Evolutionary conservation across 1,140 invertebrate species (phyloP).

Genomic region (Drosophila micromelanica): DNA sequence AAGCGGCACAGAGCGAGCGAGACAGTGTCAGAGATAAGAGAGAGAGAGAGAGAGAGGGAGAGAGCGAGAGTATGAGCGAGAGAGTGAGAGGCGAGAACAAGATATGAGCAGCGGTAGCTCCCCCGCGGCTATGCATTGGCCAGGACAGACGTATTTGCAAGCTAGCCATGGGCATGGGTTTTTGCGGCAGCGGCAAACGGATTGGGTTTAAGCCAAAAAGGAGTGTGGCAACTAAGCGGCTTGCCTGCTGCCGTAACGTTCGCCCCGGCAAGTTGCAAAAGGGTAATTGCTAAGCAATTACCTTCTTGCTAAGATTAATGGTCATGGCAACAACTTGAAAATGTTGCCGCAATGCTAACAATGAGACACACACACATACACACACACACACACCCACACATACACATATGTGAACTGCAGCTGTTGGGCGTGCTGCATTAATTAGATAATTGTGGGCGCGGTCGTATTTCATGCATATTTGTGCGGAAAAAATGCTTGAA

Average conservation of each 20-base stretch:
- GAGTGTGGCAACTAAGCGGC: background rate
- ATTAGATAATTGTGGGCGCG: conserved; percentile 49
- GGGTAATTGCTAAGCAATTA: conserved; percentile 82
- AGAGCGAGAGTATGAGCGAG: conserved; percentile 16
- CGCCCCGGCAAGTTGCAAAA: conserved; percentile 45
- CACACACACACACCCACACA: background rate
- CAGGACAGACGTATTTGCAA: conserved; percentile 40
- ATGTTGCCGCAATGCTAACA: conserved; percentile 79
- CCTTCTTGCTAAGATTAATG: conserved; percentile 80
- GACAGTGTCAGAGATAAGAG: conserved; percentile 7
- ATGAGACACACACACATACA: conserved; percentile 58
- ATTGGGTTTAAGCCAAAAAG: conserved; percentile 13
- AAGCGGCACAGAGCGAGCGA: conserved; percentile 42
- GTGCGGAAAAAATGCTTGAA: conserved; percentile 29
- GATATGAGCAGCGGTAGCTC: conserved; percentile 18
- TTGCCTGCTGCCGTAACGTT: too few species aligned
- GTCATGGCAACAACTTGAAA: conserved; percentile 70
- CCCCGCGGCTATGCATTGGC: conserved; percentile 25
- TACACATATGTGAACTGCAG: background rate
- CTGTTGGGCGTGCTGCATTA: conserved; percentile 38
- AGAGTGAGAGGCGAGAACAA: conserved; percentile 8
- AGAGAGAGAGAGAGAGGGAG: conserved; percentile 43
- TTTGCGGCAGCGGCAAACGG: conserved; percentile 20
- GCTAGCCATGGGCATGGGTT: conserved; percentile 28
- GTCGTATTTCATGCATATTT: conserved; percentile 50